These are phyloP conservation scores for Talpa occidentalis DNA, from an alignment of 2,113 vertebrate genomes.

Conservation along the genomic window DNA sequence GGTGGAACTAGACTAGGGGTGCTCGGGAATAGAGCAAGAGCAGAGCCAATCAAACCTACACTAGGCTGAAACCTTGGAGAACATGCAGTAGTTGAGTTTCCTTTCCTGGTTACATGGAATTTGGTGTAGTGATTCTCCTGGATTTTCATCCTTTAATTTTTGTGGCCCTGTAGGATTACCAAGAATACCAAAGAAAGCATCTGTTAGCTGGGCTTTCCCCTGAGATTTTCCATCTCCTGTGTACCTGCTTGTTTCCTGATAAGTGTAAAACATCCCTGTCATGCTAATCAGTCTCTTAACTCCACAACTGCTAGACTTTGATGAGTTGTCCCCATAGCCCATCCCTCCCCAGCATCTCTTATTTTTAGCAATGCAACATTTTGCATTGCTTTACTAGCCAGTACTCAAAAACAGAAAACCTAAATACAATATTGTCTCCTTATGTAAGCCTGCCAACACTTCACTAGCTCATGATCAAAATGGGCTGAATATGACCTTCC, in stretches of 20 bases:
- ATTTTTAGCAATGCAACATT: not conserved
- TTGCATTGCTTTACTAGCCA: not conserved
- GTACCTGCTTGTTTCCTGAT: not conserved
- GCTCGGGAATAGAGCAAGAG: not conserved
- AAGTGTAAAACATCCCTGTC: not conserved
- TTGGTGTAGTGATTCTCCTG: not conserved
- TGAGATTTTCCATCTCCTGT: not conserved
- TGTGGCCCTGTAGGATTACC: not conserved
- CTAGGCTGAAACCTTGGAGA: not conserved
- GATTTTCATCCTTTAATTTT: not conserved
- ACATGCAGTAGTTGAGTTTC: not conserved
- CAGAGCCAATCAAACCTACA: not conserved
- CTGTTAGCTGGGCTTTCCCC: not conserved
- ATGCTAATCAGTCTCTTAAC: not conserved
- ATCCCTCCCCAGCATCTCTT: not conserved
- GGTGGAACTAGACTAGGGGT: too few relatives aligned
- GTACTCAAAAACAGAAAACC: constrained; percentile 11
- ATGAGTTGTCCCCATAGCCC: not conserved
- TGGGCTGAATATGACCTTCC: not conserved
- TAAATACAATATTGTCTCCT: not conserved
- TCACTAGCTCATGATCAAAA: not conserved
- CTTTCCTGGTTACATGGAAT: not conserved
- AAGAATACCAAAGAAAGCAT: not conserved
- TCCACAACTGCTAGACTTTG: not conserved
- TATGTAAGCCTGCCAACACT: not conserved